Evolutionary conservation across 2,888 invertebrate genomes (phyloP), one percentile per base, ranked within the genome.

Genomic region (Chouioia cunea): DNA sequence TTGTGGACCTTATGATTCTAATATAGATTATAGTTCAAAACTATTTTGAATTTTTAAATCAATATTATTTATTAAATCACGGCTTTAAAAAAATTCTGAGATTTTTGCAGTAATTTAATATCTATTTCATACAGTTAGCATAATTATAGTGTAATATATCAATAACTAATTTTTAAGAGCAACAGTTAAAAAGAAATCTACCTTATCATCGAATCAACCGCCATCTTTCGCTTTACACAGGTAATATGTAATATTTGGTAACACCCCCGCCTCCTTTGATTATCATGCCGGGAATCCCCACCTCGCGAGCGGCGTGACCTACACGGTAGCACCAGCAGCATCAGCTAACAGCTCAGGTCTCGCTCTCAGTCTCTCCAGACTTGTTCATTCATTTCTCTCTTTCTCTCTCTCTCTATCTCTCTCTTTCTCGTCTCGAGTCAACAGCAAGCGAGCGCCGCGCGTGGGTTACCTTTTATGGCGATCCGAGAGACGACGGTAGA

Each of bases 401-500:
- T 10, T 50, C n/a, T 14, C n/a, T 50, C 15, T 36, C 10, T 6
- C 47, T 46, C 54, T 16, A 18, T 18, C 27, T 57, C 20, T 57
- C 23, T 23, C 20, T 64, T 50, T 46, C 12, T 20, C n/a, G 65
- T 47, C 10, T 23, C 6, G 50, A 14, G 18, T 8, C 20, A 16
- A 54, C 54, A 47, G 53, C 18, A 23, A 18, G 53, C 8, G 62
- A 18, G 56, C 52, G 60, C 46, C 66, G 58, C 70, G 73, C 76
- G 76, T 80, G 80, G 83, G 79, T 84, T 82, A 78, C 84, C 84
- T 82, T 84, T 83, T 84, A 84, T 83, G 84, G 84, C 81, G 80
- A 84, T 84, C 80, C 76, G 72, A 74, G 63, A 71, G 73, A 69
- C 65, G 58, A 71, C 70, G 62, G n/a, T n/a, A n/a, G 54, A 69